A percentile compares a stretch with the other conserved stretches of the same genome.
These are phyloP conservation scores for Ahaetulla prasina DNA, from an alignment of 2,113 vertebrate genomes.

Conservation along the genomic window DNA sequence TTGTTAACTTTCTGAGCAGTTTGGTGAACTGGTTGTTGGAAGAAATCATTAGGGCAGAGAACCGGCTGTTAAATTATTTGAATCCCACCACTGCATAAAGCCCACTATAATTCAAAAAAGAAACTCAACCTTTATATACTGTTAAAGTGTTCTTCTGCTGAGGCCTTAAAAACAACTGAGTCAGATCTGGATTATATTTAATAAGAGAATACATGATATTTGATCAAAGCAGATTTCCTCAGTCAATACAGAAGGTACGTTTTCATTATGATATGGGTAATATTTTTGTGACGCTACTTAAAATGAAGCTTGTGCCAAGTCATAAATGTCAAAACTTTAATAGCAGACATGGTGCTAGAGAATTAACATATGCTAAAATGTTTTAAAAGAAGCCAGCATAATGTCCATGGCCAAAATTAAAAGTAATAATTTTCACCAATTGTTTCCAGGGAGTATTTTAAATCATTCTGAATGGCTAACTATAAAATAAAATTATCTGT, in stretches of 20 bases:
- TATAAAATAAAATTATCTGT: neutral
- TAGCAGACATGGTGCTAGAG: neutral
- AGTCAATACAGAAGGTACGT: neutral
- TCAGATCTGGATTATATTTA: neutral
- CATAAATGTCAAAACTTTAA: conserved; percentile 7
- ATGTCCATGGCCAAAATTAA: neutral
- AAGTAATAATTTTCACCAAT: neutral
- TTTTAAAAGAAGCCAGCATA: neutral
- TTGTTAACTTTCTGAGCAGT: no score
- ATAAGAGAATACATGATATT: neutral
- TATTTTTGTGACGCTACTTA: neutral
- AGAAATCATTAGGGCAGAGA: no score
- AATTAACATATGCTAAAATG: neutral
- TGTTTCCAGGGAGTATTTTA: neutral
- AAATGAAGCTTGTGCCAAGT: neutral
- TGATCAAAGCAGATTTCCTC: neutral
- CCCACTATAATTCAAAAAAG: neutral
- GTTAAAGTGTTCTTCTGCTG: neutral
- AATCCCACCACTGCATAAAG: no score
- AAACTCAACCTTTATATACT: neutral
- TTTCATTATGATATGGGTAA: neutral
- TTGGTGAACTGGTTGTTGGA: no score
- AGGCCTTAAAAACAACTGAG: neutral
- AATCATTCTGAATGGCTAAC: neutral
- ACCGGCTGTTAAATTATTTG: no score